These are phyloP conservation scores for Meghimatium bilineatum DNA, from an alignment of 2,888 invertebrate genomes.

Conservation along the genomic window DNA sequence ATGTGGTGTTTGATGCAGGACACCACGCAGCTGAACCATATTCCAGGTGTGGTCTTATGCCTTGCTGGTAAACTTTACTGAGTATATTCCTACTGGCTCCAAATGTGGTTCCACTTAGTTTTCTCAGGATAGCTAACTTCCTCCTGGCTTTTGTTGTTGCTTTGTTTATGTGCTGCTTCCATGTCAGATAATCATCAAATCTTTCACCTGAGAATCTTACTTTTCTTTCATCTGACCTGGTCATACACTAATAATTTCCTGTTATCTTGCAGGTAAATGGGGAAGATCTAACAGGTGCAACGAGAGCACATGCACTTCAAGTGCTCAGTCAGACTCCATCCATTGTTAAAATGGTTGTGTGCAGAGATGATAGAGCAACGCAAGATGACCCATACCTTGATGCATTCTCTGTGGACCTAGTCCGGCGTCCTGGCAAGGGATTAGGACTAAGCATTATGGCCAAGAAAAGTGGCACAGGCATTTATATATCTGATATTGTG, in stretches of 20 bases:
- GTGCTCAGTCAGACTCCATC: constrained; percentile 88
- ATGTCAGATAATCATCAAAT: too few species aligned
- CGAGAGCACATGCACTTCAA: constrained; percentile 85
- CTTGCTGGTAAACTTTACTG: too few species aligned
- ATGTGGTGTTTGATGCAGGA: too few species aligned
- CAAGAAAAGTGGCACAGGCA: constrained; percentile 84
- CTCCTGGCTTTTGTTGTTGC: too few species aligned
- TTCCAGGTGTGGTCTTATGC: too few species aligned
- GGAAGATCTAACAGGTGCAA: constrained; percentile 87
- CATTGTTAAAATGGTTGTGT: constrained; percentile 88
- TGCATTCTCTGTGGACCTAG: constrained; percentile 83
- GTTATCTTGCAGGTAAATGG: constrained; percentile 83
- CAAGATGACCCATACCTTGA: constrained; percentile 83
- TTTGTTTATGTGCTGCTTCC: too few species aligned
- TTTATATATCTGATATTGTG: constrained; percentile 95
- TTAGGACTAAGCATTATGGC: constrained; percentile 87
- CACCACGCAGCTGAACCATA: too few species aligned
- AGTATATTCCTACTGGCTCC: too few species aligned
- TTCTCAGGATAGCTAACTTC: too few species aligned
- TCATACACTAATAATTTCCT: not conserved
- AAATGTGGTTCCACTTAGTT: too few species aligned
- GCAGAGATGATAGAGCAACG: constrained; percentile 79
- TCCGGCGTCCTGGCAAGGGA: constrained; percentile 90
- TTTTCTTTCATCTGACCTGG: too few species aligned
- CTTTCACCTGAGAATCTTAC: too few species aligned